Evolutionary conservation across 2,113 vertebrate genomes (phyloP).

Genomic region (Rhinoderma darwinii): DNA sequence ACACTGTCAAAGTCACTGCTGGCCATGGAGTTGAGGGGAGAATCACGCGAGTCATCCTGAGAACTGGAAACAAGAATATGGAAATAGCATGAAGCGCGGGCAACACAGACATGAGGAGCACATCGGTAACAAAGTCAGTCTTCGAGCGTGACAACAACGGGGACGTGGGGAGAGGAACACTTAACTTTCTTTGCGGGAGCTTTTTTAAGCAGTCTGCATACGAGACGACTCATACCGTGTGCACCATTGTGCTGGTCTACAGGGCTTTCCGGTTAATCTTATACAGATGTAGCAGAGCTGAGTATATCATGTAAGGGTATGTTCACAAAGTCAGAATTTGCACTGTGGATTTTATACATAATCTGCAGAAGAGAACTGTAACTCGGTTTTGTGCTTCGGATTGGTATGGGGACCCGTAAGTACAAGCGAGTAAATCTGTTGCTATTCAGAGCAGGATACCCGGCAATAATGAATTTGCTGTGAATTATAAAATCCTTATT

Average conservation of each 20-base stretch:
- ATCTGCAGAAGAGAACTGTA: too few relatives aligned
- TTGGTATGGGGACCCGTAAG: too few relatives aligned
- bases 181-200: slow-evolving; percentile 53
- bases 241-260: too few relatives aligned
- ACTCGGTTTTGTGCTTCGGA: too few relatives aligned
- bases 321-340: too few relatives aligned
- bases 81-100: slow-evolving; percentile 69
- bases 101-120: slow-evolving; percentile 65
- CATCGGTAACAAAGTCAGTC: slow-evolving; percentile 51
- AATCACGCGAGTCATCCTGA: slow-evolving; percentile 78
- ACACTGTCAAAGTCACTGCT: slow-evolving; percentile 92
- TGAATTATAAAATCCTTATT: too few relatives aligned
- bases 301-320: neutral
- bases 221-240: neutral
- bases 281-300: neutral
- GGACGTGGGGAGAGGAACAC: neutral
- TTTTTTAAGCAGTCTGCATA: neutral
- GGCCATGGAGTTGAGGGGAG: slow-evolving; percentile 86
- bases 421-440: too few relatives aligned
- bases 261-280: too few relatives aligned
- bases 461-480: too few relatives aligned
- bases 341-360: too few relatives aligned
- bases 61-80: slow-evolving; percentile 77
- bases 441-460: too few relatives aligned
- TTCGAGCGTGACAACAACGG: slow-evolving; percentile 56